A percentile compares a stretch with the other conserved stretches of the same genome.
Evolutionary conservation across 2,797 vertebrate species (phyloP).

Genomic region (Liasis olivaceus): DNA sequence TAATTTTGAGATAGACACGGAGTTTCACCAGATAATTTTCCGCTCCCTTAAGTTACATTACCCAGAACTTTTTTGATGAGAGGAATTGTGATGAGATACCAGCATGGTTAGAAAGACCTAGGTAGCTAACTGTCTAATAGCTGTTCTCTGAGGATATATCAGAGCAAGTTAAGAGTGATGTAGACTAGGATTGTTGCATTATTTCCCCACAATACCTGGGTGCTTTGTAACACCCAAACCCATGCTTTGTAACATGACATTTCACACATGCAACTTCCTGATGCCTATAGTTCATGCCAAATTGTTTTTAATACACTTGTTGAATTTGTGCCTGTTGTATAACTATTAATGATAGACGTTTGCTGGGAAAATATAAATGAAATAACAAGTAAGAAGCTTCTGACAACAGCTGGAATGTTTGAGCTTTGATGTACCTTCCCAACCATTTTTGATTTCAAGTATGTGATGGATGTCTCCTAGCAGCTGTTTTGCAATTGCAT

Average conservation of each 20-base stretch:
- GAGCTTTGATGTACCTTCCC: background rate
- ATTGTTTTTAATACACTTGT: background rate
- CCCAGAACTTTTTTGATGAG: background rate
- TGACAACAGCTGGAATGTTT: background rate
- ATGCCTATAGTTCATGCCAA: background rate
- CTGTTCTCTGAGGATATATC: background rate
- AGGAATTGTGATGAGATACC: background rate
- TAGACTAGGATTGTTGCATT: background rate
- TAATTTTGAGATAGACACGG: background rate
- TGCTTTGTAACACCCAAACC: background rate
- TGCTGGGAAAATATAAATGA: background rate
- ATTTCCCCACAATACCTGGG: background rate
- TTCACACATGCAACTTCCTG: background rate
- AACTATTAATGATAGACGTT: background rate
- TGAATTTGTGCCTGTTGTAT: background rate
- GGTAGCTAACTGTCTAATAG: background rate
- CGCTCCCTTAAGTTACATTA: background rate
- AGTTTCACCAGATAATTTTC: background rate
- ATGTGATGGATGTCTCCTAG: background rate
- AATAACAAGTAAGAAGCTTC: background rate
- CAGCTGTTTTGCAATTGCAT: accelerated
- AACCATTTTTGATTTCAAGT: conserved; percentile 26
- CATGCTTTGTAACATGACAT: background rate
- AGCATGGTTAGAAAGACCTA: background rate
- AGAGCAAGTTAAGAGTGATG: background rate